Conservation (phyloP, 2,113 vertebrate genomes). For the Heloderma charlesbogerti region DNA sequence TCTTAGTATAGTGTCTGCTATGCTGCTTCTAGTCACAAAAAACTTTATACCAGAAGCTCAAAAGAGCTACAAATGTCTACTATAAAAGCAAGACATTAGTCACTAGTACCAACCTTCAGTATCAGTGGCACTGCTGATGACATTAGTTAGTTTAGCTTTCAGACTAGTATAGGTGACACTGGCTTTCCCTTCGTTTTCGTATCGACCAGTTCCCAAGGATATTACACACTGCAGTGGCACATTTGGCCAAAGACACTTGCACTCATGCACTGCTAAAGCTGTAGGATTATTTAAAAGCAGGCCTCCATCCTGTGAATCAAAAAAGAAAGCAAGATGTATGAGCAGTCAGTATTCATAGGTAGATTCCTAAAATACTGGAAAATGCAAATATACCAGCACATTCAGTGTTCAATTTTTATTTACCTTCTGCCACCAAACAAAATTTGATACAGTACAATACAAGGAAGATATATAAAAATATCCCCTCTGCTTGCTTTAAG, state of each 20-base stretch:
- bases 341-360: background rate
- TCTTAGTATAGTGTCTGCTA: background rate
- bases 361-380: background rate
- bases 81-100: background rate
- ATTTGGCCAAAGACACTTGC: conserved; percentile 93
- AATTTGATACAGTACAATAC: background rate
- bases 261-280: conserved; percentile 92
- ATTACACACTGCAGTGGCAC: conserved; percentile 91
- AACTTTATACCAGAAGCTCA: accelerated
- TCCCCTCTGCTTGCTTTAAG: background rate
- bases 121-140: conserved; percentile 97
- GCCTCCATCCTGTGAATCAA: conserved; percentile 88
- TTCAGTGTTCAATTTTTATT: background rate
- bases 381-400: background rate
- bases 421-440: background rate
- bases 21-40: background rate
- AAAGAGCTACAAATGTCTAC: background rate
- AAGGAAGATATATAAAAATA: background rate
- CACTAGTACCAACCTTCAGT: conserved; percentile 85
- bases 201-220: conserved; percentile 92
- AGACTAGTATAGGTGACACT: conserved; percentile 88
- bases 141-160: conserved; percentile 91
- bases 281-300: conserved; percentile 96
- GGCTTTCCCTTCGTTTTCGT: conserved; percentile 80
- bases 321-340: conserved; percentile 20